These are phyloP conservation scores for Cariama cristata DNA, from an alignment of 2,113 vertebrate genomes.

Conservation along the genomic window DNA sequence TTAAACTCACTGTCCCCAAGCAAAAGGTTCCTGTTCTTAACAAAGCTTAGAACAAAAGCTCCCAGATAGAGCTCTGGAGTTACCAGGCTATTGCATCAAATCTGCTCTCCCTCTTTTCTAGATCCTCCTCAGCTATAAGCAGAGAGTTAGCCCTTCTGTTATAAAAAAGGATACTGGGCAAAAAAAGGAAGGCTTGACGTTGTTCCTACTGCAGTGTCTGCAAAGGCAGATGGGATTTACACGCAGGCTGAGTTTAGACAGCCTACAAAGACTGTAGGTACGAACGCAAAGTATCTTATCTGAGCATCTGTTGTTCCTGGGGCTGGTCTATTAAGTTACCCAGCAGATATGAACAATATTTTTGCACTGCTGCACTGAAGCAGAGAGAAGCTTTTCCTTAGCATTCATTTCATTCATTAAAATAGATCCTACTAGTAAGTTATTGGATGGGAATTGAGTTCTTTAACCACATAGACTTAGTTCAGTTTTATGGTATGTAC, in stretches of 20 bases:
- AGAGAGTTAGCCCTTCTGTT: background rate
- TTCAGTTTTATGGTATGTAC: background rate
- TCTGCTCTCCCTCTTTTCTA: background rate
- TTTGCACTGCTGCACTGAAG: background rate
- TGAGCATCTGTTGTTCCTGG: background rate
- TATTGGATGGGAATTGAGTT: background rate
- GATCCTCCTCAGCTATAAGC: background rate
- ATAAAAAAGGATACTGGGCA: accelerated
- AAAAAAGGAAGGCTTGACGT: background rate
- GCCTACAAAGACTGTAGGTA: background rate
- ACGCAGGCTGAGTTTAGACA: background rate
- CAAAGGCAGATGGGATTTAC: constrained; percentile 7
- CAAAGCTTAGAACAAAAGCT: background rate
- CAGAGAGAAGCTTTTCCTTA: background rate
- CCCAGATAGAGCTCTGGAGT: background rate
- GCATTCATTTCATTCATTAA: background rate
- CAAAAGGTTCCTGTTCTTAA: background rate
- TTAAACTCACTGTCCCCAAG: background rate
- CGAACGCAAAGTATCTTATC: background rate
- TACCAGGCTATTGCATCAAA: background rate
- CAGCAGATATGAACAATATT: background rate
- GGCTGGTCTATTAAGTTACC: background rate
- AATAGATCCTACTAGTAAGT: background rate
- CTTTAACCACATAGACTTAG: background rate
- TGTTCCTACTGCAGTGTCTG: background rate